These are phyloP conservation scores for Sclerurus mexicanus DNA, from an alignment of 2,113 vertebrate genomes.

Conservation along the genomic window DNA sequence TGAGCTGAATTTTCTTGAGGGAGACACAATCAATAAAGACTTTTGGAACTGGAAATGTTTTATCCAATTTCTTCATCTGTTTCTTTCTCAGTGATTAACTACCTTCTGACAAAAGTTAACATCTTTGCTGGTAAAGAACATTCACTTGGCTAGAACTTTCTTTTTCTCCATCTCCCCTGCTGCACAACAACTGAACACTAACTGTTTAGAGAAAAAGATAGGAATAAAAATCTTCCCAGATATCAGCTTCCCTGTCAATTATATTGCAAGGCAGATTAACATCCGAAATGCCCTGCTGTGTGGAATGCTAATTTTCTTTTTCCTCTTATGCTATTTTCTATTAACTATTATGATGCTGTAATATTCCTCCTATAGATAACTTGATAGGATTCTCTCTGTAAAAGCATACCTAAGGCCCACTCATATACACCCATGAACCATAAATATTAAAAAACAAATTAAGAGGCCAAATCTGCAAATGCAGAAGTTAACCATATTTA, in stretches of 20 bases:
- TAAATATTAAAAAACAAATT: neutral
- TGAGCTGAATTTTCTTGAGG: constrained; percentile 50
- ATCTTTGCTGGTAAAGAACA: constrained; percentile 34
- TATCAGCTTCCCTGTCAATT: constrained; percentile 50
- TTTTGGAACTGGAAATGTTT: constrained; percentile 58
- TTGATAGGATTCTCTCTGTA: neutral
- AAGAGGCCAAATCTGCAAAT: neutral
- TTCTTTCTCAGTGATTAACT: constrained; percentile 57
- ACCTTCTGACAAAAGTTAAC: constrained; percentile 43
- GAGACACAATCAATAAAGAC: constrained; percentile 63
- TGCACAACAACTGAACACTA: neutral
- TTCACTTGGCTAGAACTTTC: constrained; percentile 18
- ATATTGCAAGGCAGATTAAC: constrained; percentile 46
- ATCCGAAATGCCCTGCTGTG: constrained; percentile 36
- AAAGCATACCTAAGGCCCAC: neutral
- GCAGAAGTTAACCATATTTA: neutral
- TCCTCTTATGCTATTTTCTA: neutral
- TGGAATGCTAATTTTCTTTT: constrained; percentile 49
- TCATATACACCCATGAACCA: neutral
- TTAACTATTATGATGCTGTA: constrained; percentile 23
- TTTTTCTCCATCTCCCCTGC: neutral
- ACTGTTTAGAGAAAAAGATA: constrained; percentile 5
- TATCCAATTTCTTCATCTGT: constrained; percentile 56
- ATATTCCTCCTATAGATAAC: neutral
- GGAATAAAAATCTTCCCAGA: constrained; percentile 38